phyloP scores from a whole-genome alignment of 2,888 invertebrate genomes.

The Autographa pulchrina region DNA sequence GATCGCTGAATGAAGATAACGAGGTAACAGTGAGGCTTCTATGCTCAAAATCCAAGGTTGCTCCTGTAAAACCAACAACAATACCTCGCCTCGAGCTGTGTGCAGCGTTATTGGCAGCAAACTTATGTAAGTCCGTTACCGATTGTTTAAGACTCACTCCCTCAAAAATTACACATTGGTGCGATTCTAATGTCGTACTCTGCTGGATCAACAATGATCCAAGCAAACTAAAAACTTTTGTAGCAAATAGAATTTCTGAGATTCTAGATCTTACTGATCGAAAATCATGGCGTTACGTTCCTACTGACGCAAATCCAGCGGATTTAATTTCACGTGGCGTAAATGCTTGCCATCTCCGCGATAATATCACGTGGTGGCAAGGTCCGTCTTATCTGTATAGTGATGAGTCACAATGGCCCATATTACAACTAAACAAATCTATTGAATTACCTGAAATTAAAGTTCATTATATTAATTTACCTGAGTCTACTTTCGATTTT shows the following conservation, averaged over 20 bases:
- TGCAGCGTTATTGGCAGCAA: slow-evolving; percentile 33
- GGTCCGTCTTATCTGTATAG: background rate
- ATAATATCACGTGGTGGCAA: background rate
- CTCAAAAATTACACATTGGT: slow-evolving; percentile 38
- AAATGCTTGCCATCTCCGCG: slow-evolving; percentile 11
- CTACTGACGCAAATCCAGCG: slow-evolving; percentile 49
- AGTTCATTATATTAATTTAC: background rate
- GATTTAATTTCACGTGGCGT: slow-evolving; percentile 53
- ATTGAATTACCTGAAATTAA: background rate
- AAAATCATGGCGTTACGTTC: slow-evolving; percentile 50
- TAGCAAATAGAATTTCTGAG: slow-evolving; percentile 50
- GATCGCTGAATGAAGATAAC: background rate
- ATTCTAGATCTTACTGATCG: slow-evolving; percentile 41
- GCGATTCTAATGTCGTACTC: slow-evolving; percentile 56
- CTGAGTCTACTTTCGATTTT: slow-evolving; percentile 2
- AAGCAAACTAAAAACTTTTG: slow-evolving; percentile 52
- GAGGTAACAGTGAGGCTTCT: slow-evolving; percentile 47
- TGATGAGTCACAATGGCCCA: background rate
- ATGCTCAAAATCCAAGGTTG: slow-evolving; percentile 56
- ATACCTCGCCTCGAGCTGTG: slow-evolving; percentile 61
- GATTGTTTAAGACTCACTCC: background rate
- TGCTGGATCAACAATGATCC: slow-evolving; percentile 47
- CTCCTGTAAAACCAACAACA: slow-evolving; percentile 56
- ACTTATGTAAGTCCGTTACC: slow-evolving; percentile 16
- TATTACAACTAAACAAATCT: background rate